Percentiles rank a stretch among this genome's conserved stretches.
phyloP scores from a whole-genome alignment of 2,113 vertebrate genomes.

The Gallinago undulata region DNA sequence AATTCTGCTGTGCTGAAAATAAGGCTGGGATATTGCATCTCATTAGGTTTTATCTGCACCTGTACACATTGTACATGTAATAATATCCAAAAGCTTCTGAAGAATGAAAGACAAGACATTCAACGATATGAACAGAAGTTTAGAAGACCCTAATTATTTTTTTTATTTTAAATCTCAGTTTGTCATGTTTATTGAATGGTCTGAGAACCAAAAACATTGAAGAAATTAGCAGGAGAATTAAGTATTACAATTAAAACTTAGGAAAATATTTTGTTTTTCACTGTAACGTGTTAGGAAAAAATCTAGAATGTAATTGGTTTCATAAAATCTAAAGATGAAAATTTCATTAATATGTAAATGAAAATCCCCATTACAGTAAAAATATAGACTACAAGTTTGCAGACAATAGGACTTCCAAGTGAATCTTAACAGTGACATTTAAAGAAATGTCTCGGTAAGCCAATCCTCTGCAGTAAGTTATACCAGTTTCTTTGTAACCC shows the following conservation, averaged over 20 bases:
- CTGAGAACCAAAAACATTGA: not conserved
- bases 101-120: not conserved
- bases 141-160: not conserved
- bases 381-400: not conserved
- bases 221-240: not conserved
- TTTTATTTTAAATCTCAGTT: not conserved
- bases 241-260: not conserved
- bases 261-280: not conserved
- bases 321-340: not conserved
- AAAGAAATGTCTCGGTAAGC: not conserved
- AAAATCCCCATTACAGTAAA: not conserved
- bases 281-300: not conserved
- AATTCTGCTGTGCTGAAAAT: not conserved
- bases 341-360: not conserved
- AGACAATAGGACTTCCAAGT: not conserved
- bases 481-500: not conserved
- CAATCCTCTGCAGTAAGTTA: not conserved
- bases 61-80: not conserved
- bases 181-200: not conserved
- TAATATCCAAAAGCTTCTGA: not conserved
- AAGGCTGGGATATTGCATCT: not conserved
- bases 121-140: not conserved
- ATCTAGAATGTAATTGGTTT: not conserved
- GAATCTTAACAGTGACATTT: not conserved
- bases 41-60: not conserved